Evolutionary conservation across 2,113 vertebrate species (phyloP).

Genomic region (Labeo catla): DNA sequence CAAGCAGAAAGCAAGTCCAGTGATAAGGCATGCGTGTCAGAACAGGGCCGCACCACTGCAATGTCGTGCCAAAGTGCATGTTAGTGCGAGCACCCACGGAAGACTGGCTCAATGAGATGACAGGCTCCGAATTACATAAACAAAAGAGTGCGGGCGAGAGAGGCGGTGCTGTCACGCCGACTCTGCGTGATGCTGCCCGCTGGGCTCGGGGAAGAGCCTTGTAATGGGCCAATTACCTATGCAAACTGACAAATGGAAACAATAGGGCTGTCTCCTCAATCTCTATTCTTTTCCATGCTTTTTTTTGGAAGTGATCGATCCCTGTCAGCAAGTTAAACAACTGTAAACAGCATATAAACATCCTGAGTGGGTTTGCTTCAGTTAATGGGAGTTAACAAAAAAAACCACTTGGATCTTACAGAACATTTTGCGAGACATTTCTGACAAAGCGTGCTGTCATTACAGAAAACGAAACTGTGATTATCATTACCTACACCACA

Average conservation of each 20-base stretch:
- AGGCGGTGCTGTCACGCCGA: slow-evolving; percentile 56
- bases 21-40: neutral
- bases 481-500: slow-evolving; percentile 64
- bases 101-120: slow-evolving; percentile 53
- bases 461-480: slow-evolving; percentile 65
- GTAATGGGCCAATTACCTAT: slow-evolving; percentile 62
- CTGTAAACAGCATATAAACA: neutral
- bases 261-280: slow-evolving; percentile 38
- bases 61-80: slow-evolving; percentile 8
- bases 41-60: neutral
- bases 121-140: slow-evolving; percentile 51
- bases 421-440: slow-evolving; percentile 39
- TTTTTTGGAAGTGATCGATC: slow-evolving; percentile 14
- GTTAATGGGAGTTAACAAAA: neutral
- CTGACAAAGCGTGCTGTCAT: slow-evolving; percentile 56
- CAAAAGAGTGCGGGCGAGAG: slow-evolving; percentile 38
- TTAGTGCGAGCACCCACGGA: slow-evolving; percentile 31
- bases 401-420: slow-evolving; percentile 15
- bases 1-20: neutral
- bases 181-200: slow-evolving; percentile 47
- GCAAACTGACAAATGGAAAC: slow-evolving; percentile 54
- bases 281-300: slow-evolving; percentile 18
- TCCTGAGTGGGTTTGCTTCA: neutral
- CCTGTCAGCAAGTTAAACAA: slow-evolving; percentile 27
- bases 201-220: slow-evolving; percentile 50